A percentile compares a stretch with the other conserved stretches of the same genome.
These are phyloP conservation scores for Pyrocoelia pectoralis DNA, from an alignment of 2,888 invertebrate genomes.

Conservation along the genomic window DNA sequence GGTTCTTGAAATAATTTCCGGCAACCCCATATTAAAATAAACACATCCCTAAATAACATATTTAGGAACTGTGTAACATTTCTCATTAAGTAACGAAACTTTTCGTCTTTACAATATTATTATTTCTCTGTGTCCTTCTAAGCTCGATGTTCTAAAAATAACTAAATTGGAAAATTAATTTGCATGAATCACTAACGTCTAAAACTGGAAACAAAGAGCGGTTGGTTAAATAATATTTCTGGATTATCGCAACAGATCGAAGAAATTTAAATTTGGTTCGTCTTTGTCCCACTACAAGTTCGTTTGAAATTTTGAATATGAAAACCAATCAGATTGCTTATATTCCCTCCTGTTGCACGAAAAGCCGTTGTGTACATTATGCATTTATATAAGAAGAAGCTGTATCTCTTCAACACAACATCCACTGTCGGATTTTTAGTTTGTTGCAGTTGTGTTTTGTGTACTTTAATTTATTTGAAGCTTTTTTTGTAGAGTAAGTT, in stretches of 20 bases:
- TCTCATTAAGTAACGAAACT: too few relatives aligned
- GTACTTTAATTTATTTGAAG: too few relatives aligned
- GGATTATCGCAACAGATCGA: background rate
- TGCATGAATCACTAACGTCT: background rate
- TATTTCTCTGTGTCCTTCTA: background rate
- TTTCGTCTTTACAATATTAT: background rate
- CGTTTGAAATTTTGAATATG: constrained; percentile 22
- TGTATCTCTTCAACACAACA: too few relatives aligned
- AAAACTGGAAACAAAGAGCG: constrained; percentile 12
- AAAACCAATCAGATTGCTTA: background rate
- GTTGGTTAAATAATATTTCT: constrained; percentile 10
- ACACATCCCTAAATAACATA: too few relatives aligned
- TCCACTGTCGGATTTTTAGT: background rate
- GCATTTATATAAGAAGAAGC: background rate
- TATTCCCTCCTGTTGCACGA: background rate
- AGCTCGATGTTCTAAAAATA: background rate
- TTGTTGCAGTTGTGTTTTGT: too few relatives aligned
- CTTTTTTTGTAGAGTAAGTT: too few relatives aligned
- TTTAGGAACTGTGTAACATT: too few relatives aligned
- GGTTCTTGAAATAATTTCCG: too few relatives aligned
- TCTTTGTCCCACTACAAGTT: constrained; percentile 11
- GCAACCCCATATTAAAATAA: too few relatives aligned
- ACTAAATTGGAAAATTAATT: background rate
- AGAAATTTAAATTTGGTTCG: constrained; percentile 21
- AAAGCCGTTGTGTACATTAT: background rate